Conservation (phyloP, 2,888 invertebrate genomes). For the Dryobotodes eremita region DNA sequence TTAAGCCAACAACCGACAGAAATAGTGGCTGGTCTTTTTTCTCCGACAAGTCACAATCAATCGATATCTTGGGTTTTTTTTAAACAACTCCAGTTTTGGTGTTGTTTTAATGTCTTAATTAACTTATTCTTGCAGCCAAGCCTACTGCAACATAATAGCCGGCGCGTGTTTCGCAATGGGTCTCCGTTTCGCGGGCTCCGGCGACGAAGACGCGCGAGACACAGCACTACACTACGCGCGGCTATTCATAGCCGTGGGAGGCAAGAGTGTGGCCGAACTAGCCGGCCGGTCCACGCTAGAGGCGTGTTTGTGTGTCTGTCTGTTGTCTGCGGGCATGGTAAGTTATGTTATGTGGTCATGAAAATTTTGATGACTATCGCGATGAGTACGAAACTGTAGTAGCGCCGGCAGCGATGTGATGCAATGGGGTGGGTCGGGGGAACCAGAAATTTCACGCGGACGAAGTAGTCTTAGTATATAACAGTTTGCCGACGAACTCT, state of each 20-base stretch:
- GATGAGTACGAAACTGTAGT: too few relatives aligned
- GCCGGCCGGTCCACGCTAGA: slow-evolving; percentile 98
- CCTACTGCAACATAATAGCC: slow-evolving; percentile 98
- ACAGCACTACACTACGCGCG: slow-evolving; percentile 94
- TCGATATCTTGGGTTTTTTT: background rate
- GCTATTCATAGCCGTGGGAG: slow-evolving; percentile 92
- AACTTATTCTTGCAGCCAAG: slow-evolving; percentile 92
- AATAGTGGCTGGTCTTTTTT: too few relatives aligned
- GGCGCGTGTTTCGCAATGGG: slow-evolving; percentile 98
- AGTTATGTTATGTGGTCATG: slow-evolving; percentile 34
- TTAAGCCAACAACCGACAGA: too few relatives aligned
- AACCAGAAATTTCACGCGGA: too few relatives aligned
- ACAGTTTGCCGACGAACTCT: too few relatives aligned
- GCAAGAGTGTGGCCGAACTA: slow-evolving; percentile 94
- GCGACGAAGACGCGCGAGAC: slow-evolving; percentile 94
- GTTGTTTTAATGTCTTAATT: background rate
- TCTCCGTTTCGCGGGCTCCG: slow-evolving; percentile 98
- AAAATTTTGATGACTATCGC: too few relatives aligned
- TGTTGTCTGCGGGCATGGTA: slow-evolving; percentile 95
- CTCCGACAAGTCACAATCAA: too few relatives aligned
- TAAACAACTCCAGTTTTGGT: background rate
- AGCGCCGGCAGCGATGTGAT: too few relatives aligned
- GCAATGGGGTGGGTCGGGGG: too few relatives aligned
- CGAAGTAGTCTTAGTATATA: too few relatives aligned
- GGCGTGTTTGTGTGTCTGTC: slow-evolving; percentile 95